Conservation (phyloP, 2,113 vertebrate genomes). For the Pachyramphus minor region DNA sequence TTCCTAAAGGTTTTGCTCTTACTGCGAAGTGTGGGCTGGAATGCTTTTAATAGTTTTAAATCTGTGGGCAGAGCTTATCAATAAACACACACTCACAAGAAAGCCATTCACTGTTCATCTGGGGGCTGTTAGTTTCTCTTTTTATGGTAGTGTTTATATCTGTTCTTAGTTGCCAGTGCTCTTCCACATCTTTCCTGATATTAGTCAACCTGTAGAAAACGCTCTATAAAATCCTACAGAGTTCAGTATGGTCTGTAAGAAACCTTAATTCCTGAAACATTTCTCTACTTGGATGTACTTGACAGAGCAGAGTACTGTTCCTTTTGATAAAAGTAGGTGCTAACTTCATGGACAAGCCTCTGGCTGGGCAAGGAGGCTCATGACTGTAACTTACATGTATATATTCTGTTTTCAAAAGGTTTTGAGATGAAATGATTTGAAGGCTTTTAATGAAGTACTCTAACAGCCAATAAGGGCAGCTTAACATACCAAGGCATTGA, state of each 20-base stretch:
- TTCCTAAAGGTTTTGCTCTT: background rate
- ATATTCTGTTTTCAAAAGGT: background rate
- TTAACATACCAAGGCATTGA: slow-evolving; percentile 51
- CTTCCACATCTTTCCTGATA: background rate
- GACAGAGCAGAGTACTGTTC: background rate
- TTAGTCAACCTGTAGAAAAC: slow-evolving; percentile 12
- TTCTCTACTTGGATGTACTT: background rate
- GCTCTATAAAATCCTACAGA: background rate
- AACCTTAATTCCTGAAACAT: background rate
- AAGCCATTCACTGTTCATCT: slow-evolving; percentile 13
- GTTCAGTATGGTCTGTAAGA: background rate
- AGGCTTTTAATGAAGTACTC: slow-evolving; percentile 34
- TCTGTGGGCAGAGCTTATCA: slow-evolving; percentile 21
- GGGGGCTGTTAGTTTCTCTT: slow-evolving; percentile 1
- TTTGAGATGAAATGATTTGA: slow-evolving; percentile 16
- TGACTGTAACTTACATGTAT: background rate
- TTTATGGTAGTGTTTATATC: slow-evolving; percentile 50
- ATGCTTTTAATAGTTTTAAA: slow-evolving; percentile 32
- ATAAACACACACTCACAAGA: background rate
- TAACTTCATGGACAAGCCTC: background rate
- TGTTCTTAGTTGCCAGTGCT: background rate
- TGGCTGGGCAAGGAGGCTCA: background rate
- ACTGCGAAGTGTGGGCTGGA: background rate
- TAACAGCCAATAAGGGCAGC: slow-evolving; percentile 20
- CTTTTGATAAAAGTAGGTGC: background rate